Base-by-base conservation (phyloP, 2,888 invertebrate species). In the Rhimphoctona megacephalus region DNA sequence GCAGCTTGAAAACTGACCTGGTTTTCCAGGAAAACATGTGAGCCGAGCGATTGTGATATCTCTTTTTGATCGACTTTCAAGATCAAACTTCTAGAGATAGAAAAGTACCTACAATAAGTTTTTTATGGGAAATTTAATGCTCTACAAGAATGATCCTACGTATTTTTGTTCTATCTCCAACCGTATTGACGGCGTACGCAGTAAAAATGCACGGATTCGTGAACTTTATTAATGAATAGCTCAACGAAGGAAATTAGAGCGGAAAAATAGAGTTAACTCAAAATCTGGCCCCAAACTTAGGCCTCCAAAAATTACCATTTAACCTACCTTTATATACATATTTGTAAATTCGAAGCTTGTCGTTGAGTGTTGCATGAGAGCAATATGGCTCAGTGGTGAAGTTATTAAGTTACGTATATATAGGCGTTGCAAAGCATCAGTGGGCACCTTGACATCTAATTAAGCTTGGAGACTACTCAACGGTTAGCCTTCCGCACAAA, bases 371-470 rank as follows among this genome's bases (percentile, higher is more conserved):
- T 30, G 61, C 61, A 61, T 17, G 6, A 30, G 61, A 14, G 17
- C 17, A 30, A 61, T 30, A 17, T 30, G 61, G 17, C 30, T 61
- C 30, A 2, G 17, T 61, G 7, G 30, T 6, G 30, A 30, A 61
- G 17, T 61, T 61, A n/a, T n/a, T n/a, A n/a, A 0, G 61, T 30
- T 17, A 14, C 30, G 61, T 17, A 14, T 14, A 14, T 14, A 14
- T 43, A 43, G 11, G 1, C 9, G 61, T 25, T 17, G 17, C 30
- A 17, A 61, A 61, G 57, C 39, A 39, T 39, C 39, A 9, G 39
- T 43, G 43, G 72, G n/a, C 61, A 46, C 25, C 19, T 77, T 39
- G 57, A 72, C 46, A 77, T 81, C 66, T 77, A 77, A 85, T 85
- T 81, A 72, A 85, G 72, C 33, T 46, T 49, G 43, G 33, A 30